Conservation (phyloP, 2,888 invertebrate species). For the Phorcus lineatus region DNA sequence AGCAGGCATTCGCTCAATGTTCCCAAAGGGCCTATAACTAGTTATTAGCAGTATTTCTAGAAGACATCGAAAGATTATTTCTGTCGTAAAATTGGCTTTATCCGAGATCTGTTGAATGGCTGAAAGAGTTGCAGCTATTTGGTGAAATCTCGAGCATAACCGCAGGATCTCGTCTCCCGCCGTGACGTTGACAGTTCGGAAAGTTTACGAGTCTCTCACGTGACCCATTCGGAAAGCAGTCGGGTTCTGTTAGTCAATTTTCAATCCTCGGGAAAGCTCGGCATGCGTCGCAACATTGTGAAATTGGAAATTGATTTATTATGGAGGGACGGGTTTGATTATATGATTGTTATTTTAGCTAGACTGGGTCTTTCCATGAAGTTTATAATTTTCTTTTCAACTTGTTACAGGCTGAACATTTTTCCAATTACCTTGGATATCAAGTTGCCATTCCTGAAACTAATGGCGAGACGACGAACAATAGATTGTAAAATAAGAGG, state of each 20-base stretch:
- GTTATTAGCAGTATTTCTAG: conserved; percentile 15
- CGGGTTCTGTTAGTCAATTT: neutral
- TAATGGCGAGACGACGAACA: no score
- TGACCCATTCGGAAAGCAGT: neutral
- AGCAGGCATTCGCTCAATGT: neutral
- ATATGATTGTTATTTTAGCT: neutral
- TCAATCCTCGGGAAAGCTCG: neutral
- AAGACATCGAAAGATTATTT: neutral
- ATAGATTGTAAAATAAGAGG: no score
- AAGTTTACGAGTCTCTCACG: conserved; percentile 3
- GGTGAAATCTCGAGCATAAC: conserved; percentile 3
- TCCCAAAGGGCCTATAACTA: neutral
- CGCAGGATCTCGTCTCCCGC: neutral
- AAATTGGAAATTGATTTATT: conserved; percentile 8
- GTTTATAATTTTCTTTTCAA: conserved; percentile 1
- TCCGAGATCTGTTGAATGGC: neutral
- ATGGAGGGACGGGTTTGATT: neutral
- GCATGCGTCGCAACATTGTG: neutral
- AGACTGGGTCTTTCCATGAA: neutral
- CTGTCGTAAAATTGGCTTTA: no score
- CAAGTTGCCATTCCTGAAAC: no score
- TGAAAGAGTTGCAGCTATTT: neutral
- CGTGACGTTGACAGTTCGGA: conserved; percentile 1
- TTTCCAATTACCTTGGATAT: no score
- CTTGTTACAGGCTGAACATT: neutral